Evolutionary conservation across 2,888 invertebrate species (phyloP), one percentile per base, ranked within the genome.

Genomic region (Homarus gammarus): DNA sequence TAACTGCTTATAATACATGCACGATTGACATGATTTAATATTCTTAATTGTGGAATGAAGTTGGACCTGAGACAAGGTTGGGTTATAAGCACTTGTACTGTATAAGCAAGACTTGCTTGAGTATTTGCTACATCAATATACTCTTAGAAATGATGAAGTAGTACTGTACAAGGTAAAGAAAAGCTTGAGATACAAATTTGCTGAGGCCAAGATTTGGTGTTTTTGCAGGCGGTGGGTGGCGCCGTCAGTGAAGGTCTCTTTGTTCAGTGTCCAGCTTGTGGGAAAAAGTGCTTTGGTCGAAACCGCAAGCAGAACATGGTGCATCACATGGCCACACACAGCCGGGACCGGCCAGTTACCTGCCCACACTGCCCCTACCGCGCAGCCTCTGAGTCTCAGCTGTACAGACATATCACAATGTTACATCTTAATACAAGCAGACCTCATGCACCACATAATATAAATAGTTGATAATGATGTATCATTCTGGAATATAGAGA

Each of bases 241-340:
- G 83, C 70, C 84, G 68, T 38, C 83, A 51, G 77, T 78, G 88
- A 84, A 61, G 82, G 64, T 73, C 85, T 85, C 75, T 91, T 82
- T 88, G 77, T 84, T 73, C 84, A 88, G 87, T 91, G 91, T 84
- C 70, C 78, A 79, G 85, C 87, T 83, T 91, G 91, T 72, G 91
- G 91, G 77, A 91, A 91, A 90, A 91, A 89, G 84, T 91, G 91
- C 87, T 91, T 49, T 78, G 91, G 91, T 68, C 87, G 91, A 75
- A 91, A 91, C 83, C 90, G 91, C 72, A 91, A 91, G 78, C 91
- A 91, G 85, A 91, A 90, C 68, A 87, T 91, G 88, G 90, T 87
- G 36, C 91, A 90, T 56, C 91, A 91, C 88, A 91, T 91, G 91
- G 89, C 87, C 82, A 91, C 91, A 56, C 91, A 91, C 83, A 91